These are phyloP conservation scores for Antennarius maculatus DNA, from an alignment of 2,797 vertebrate species.

Conservation along the genomic window DNA sequence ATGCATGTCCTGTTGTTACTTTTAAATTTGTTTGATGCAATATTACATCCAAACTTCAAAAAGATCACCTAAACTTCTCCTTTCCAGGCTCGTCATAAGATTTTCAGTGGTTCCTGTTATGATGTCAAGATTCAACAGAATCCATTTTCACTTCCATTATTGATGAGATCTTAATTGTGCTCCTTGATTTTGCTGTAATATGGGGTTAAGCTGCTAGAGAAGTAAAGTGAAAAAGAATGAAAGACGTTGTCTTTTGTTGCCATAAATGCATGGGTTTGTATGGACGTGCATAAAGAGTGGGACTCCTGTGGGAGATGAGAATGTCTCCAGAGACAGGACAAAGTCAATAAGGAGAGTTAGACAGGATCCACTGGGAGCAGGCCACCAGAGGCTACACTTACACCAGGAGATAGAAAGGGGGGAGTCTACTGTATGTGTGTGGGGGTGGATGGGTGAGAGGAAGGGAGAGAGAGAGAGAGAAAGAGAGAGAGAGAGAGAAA, in stretches of 20 bases:
- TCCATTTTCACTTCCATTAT: background rate
- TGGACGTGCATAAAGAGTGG: conserved; percentile 41
- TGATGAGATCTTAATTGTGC: background rate
- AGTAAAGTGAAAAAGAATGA: too few species aligned
- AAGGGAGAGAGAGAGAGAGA: background rate
- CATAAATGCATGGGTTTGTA: conserved; percentile 23
- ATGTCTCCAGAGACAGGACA: conserved; percentile 67
- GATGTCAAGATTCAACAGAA: too few species aligned
- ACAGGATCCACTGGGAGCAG: conserved; percentile 60
- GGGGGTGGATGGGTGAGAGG: background rate
- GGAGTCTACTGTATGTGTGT: conserved; percentile 7
- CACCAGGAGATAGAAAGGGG: conserved; percentile 38
- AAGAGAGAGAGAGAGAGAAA: background rate
- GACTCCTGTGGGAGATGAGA: conserved; percentile 60
- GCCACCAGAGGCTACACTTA: conserved; percentile 62
- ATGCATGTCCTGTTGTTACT: too few species aligned
- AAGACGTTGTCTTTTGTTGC: background rate
- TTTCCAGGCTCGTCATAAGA: too few species aligned
- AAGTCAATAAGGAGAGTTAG: conserved; percentile 74
- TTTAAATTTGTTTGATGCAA: background rate
- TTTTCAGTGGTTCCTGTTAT: too few species aligned
- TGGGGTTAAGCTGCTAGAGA: background rate
- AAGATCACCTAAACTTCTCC: too few species aligned
- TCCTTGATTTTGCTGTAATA: background rate
- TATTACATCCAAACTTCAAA: too few species aligned